Evolutionary conservation across 2,888 invertebrate genomes (phyloP).

Genomic region (Parnassius apollo): DNA sequence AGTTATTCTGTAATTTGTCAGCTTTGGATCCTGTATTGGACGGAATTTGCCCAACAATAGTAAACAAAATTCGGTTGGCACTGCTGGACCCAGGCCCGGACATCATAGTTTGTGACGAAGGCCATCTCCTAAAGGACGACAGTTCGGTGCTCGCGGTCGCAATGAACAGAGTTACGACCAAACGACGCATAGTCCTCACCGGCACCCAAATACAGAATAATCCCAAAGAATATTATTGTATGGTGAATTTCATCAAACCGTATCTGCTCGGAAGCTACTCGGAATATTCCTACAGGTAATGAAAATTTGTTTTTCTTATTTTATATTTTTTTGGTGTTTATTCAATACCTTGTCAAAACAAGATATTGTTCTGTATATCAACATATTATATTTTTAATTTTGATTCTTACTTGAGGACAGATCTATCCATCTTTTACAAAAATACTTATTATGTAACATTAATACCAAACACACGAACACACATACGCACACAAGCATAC

Average conservation of each 20-base stretch:
- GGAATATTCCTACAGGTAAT: constrained; percentile 88
- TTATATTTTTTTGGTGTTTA: too few relatives aligned
- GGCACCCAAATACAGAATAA: constrained; percentile 97
- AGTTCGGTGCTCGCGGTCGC: constrained; percentile 86
- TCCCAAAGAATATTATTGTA: constrained; percentile 91
- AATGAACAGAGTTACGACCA: constrained; percentile 87
- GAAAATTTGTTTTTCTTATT: neutral
- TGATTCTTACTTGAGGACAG: too few relatives aligned
- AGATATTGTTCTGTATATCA: too few relatives aligned
- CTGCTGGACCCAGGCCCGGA: constrained; percentile 88
- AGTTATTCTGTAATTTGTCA: constrained; percentile 86
- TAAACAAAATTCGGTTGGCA: constrained; percentile 70
- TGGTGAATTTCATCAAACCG: constrained; percentile 96
- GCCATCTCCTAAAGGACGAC: constrained; percentile 93
- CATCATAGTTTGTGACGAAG: constrained; percentile 94
- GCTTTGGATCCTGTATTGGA: constrained; percentile 65
- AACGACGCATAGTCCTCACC: constrained; percentile 89
- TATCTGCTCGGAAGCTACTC: constrained; percentile 89
- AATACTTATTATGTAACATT: too few relatives aligned
- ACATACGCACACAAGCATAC: too few relatives aligned
- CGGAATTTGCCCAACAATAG: constrained; percentile 56
- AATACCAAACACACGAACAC: too few relatives aligned
- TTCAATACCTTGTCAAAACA: too few relatives aligned
- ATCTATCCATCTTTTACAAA: too few relatives aligned
- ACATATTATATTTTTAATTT: too few relatives aligned